Evolutionary conservation across 2,888 invertebrate species (phyloP).

Genomic region (Cordylochernes scorpioides): DNA sequence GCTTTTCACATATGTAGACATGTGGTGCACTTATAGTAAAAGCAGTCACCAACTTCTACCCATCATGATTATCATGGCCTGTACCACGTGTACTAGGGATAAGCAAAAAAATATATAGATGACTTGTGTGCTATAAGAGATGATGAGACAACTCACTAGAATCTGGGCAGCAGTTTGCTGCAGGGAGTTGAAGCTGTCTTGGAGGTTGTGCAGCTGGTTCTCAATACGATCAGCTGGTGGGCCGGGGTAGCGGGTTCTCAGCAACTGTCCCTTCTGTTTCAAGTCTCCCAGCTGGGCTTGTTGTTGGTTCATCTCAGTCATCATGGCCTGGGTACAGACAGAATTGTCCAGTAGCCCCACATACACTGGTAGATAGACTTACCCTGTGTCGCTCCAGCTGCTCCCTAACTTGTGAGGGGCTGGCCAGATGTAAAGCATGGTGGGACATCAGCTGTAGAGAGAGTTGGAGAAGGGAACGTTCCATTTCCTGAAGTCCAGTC

Average conservation of each 20-base stretch:
- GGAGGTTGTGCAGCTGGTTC: slow-evolving; percentile 60
- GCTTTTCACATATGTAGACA: no score
- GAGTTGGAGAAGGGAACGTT: slow-evolving; percentile 79
- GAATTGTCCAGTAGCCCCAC: no score
- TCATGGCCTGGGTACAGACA: slow-evolving; percentile 17
- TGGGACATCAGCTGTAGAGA: slow-evolving; percentile 88
- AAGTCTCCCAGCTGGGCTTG: slow-evolving; percentile 50
- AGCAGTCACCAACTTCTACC: no score
- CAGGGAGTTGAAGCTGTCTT: slow-evolving; percentile 70
- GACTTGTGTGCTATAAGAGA: neutral
- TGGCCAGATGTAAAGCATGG: slow-evolving; percentile 70
- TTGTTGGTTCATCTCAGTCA: slow-evolving; percentile 44
- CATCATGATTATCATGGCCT: no score
- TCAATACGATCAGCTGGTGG: slow-evolving; percentile 40
- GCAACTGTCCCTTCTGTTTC: slow-evolving; percentile 50
- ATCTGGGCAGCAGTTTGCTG: slow-evolving; percentile 70
- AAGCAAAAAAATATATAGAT: no score
- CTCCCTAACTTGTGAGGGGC: slow-evolving; percentile 63
- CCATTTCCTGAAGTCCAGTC: slow-evolving; percentile 65
- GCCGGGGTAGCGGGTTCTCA: slow-evolving; percentile 43
- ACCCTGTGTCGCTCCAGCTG: slow-evolving; percentile 64
- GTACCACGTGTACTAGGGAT: no score
- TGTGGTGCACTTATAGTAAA: no score
- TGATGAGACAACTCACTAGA: slow-evolving; percentile 25
- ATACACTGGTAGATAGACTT: slow-evolving; percentile 7